phyloP scores from a whole-genome alignment of 2,113 vertebrate genomes.

The Cochlearius cochlearius region DNA sequence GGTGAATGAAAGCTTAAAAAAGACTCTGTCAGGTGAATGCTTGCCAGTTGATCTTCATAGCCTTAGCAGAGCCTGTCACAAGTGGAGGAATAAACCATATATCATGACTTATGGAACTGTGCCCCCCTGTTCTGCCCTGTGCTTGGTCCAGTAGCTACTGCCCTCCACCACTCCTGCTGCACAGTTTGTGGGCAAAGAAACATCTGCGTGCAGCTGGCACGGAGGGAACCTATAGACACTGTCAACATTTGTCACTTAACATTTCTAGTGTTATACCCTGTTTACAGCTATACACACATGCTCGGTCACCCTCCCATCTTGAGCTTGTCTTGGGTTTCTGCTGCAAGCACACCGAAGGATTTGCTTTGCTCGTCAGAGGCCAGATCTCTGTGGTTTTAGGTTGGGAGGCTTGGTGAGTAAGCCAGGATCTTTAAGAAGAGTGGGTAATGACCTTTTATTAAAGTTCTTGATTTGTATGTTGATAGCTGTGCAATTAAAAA shows the following conservation, averaged over 20 bases:
- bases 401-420: constrained; percentile 30
- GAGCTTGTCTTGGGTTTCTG: background rate
- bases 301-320: background rate
- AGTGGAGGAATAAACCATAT: background rate
- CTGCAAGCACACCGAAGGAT: background rate
- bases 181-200: background rate
- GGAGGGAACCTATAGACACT: background rate
- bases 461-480: constrained; percentile 42
- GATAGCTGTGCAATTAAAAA: constrained; percentile 28
- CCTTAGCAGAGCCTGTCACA: background rate
- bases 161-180: background rate
- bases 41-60: background rate
- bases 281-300: background rate
- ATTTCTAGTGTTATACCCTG: background rate
- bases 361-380: background rate
- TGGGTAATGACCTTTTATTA: constrained; percentile 12
- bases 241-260: background rate
- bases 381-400: background rate
- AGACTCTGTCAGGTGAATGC: background rate
- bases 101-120: background rate
- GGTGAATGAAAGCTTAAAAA: background rate
- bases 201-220: background rate
- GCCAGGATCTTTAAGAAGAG: constrained; percentile 14
- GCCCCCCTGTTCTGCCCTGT: background rate
- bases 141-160: background rate